phyloP scores from a whole-genome alignment of 2,888 invertebrate species.

The Euplexia lucipara region DNA sequence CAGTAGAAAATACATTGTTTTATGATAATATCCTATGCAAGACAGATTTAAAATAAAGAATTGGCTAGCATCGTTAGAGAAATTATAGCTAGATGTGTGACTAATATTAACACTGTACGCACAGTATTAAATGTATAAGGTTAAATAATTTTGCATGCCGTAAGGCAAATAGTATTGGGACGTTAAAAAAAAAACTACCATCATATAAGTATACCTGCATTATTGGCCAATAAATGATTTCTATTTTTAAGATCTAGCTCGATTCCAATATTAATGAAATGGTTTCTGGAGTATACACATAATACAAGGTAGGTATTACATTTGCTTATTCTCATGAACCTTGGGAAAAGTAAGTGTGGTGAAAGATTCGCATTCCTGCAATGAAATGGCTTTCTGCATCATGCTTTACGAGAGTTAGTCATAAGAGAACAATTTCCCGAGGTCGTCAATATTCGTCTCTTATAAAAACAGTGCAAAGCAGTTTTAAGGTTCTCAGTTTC shows the following conservation, averaged over 20 bases:
- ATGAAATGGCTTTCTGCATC: conserved; percentile 23
- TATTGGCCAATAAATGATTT: no score
- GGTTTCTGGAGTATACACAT: neutral
- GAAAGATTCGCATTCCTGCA: conserved; percentile 14
- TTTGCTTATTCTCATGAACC: neutral
- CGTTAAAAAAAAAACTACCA: no score
- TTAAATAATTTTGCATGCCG: neutral
- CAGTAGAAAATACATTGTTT: no score
- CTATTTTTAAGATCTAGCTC: neutral
- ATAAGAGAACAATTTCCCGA: conserved; percentile 35
- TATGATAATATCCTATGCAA: no score
- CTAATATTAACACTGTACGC: neutral
- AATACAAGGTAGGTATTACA: neutral
- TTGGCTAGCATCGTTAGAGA: neutral
- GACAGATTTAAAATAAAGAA: no score
- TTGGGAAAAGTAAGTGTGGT: neutral
- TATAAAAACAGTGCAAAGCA: conserved; percentile 2
- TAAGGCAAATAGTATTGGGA: no score
- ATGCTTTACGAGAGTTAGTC: conserved; percentile 32
- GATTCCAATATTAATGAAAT: neutral
- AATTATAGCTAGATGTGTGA: neutral
- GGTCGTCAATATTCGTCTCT: conserved; percentile 4
- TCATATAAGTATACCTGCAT: no score
- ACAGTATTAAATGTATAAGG: no score
- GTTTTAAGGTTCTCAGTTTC: conserved; percentile 12